Conservation (phyloP, 2,797 vertebrate genomes). For the Eremophila alpestris region DNA sequence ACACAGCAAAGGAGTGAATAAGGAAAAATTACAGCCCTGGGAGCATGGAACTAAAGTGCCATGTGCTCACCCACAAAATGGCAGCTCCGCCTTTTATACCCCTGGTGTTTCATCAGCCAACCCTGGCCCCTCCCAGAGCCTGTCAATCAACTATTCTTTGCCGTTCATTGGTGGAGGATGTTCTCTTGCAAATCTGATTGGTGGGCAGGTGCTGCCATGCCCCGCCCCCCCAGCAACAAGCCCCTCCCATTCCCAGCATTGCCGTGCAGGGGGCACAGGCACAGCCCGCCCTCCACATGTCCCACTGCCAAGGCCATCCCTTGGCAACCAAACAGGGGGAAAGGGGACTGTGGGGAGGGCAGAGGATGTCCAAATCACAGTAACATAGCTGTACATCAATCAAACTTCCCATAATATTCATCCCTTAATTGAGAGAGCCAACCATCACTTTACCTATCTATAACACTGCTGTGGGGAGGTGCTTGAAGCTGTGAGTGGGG, state of each 20-base stretch:
- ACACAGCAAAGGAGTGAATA: background rate
- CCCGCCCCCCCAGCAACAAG: background rate
- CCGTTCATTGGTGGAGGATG: background rate
- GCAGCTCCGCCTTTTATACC: background rate
- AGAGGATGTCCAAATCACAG: background rate
- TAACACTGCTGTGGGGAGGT: background rate
- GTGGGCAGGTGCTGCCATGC: background rate
- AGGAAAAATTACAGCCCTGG: background rate
- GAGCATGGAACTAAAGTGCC: background rate
- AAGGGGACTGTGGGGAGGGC: background rate
- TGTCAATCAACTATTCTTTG: background rate
- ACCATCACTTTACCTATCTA: background rate
- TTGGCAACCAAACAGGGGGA: background rate
- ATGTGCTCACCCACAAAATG: background rate
- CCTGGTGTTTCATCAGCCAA: background rate
- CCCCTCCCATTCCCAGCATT: background rate
- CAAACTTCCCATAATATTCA: background rate
- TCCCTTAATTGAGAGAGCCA: background rate
- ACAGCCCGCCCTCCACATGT: background rate
- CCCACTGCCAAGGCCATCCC: background rate
- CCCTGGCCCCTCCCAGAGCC: background rate
- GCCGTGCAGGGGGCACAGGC: background rate
- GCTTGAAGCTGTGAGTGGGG: background rate
- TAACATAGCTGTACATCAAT: too few relatives aligned
- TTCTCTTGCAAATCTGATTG: background rate